phyloP scores from a whole-genome alignment of 2,888 invertebrate species.

The Hemicrepidius hirtus region DNA sequence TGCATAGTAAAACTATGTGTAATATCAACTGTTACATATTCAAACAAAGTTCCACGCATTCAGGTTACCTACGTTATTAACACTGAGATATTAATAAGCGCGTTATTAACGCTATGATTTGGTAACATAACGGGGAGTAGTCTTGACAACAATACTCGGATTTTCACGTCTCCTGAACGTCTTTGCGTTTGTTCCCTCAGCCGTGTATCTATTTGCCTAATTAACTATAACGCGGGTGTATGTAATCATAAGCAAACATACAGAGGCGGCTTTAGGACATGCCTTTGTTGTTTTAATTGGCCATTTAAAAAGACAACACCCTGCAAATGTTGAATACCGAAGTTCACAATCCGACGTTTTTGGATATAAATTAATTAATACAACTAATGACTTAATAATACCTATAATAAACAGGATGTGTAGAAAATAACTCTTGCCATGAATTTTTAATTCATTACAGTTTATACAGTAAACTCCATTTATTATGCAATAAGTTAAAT shows the following conservation, averaged over 20 bases:
- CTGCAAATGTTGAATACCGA: too few relatives aligned
- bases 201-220: conserved; percentile 43
- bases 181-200: conserved; percentile 39
- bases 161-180: conserved; percentile 38
- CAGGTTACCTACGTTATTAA: conserved; percentile 34
- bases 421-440: too few relatives aligned
- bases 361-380: too few relatives aligned
- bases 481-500: too few relatives aligned
- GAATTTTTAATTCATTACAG: too few relatives aligned
- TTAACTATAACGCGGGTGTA: conserved; percentile 33
- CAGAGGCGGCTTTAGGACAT: conserved; percentile 9
- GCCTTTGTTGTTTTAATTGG: conserved; percentile 1
- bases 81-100: conserved; percentile 40
- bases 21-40: not conserved
- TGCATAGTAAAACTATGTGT: not conserved
- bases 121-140: conserved; percentile 35
- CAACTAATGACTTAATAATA: too few relatives aligned
- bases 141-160: conserved; percentile 42
- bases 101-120: conserved; percentile 39
- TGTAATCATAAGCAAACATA: not conserved
- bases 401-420: too few relatives aligned
- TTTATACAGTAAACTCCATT: too few relatives aligned
- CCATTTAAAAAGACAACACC: too few relatives aligned
- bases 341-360: too few relatives aligned
- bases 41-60: conserved; percentile 15